Evolutionary conservation across 2,888 invertebrate species (phyloP), one percentile per base, ranked within the genome.

Genomic region (Clivina fossor): DNA sequence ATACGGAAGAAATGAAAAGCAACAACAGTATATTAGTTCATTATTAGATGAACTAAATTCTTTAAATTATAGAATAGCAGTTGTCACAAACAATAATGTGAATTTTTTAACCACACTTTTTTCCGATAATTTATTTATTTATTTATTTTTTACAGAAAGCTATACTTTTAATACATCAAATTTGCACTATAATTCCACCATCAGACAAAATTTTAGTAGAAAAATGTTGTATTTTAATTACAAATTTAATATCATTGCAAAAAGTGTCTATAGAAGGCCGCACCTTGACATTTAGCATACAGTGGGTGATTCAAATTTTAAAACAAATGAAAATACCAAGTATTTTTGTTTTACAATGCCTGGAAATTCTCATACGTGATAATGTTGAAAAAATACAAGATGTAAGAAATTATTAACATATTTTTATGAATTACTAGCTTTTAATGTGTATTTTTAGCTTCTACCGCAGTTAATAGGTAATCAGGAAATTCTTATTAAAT

Each of bases 41-140:
- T 68, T 79, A 11, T 73, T 87, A 41, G 82, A 82, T 64, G 82
- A 84, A 61, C 72, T 87, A 28, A 85, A 84, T 68, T 74, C 78
- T 1, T 71, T 84, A 43, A 82, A 85, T 62, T 85, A 77, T 64
- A 78, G 79, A 64, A 66, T 66, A 57, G 62, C 68, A 7, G 46
- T 71, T 2, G 65, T 70, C 2, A 65, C 64, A 51, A 71, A 67
- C 58, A 61, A 64, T 13, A 69, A 69, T 11, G 73, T 74, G 66
- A 65, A 65, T 63, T 35, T 32, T 13, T 15, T 56, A 44, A 43
- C 56, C 54, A 53, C 28, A 47, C 49, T 24, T 32, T 15, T 46
- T 41, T 32, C 35, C 18, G 19, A 18, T 50, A 37, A 37, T 15
- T 28, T 43, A 11, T 33, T 26, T 28, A 20, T 22, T 20, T n/a